phyloP scores from a whole-genome alignment of 2,113 vertebrate species.

The Pristiophorus japonicus region DNA sequence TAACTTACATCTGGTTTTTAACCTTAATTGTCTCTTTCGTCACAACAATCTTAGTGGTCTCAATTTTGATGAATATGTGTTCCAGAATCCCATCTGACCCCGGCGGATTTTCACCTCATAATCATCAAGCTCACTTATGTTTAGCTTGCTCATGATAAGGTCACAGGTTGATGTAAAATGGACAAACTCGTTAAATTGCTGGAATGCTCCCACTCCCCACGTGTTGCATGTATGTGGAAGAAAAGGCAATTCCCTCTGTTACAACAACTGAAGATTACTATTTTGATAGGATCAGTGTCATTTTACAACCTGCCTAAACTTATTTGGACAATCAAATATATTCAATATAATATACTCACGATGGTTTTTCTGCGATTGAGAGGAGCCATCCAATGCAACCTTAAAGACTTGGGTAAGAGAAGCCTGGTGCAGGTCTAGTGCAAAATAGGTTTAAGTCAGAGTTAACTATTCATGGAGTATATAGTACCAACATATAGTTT shows the following conservation, averaged over 20 bases:
- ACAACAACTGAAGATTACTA: neutral
- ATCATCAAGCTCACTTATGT: neutral
- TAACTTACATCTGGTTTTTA: conserved; percentile 30
- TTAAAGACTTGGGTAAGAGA: neutral
- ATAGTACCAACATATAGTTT: neutral
- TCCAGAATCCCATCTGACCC: neutral
- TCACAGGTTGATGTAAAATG: neutral
- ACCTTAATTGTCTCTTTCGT: neutral
- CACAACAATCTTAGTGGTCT: neutral
- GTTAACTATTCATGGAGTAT: neutral
- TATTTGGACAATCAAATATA: neutral
- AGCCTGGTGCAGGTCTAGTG: neutral
- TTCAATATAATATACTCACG: neutral
- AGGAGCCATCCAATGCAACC: neutral
- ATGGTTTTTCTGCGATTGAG: neutral
- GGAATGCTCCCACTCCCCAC: neutral
- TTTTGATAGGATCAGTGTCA: neutral
- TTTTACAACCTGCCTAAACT: neutral
- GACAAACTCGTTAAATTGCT: neutral
- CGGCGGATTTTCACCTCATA: conserved; percentile 8
- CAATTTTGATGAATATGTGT: conserved; percentile 1
- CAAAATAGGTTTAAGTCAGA: neutral
- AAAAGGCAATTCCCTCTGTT: neutral
- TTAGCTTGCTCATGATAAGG: neutral
- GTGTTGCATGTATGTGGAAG: conserved; percentile 5